Evolutionary conservation across 2,797 vertebrate species (phyloP), one percentile per base, ranked within the genome.

Genomic region (Rhabdophis nuchalis): DNA sequence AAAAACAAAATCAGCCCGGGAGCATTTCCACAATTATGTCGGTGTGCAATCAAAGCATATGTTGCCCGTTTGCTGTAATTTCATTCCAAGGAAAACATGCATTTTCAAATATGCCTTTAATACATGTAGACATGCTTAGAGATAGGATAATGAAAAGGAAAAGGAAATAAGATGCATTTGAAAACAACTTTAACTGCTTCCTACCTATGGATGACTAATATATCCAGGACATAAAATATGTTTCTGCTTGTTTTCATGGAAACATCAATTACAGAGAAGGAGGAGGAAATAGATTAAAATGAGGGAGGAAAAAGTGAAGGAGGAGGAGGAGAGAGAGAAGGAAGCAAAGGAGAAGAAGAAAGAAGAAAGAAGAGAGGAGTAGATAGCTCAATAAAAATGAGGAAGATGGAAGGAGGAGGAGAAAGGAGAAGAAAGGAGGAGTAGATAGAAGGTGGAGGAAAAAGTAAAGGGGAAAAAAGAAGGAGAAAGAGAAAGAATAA

Each of bases 31-130:
- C 95, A 97, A 97, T 97, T 93, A 96, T 97, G 96, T 95, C 95
- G 97, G 96, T 96, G 95, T 97, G 96, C 97, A 97, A 97, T 96
- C 96, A 98, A 98, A 97, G 95, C 92, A 93, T 95, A 95, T 96
- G 97, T 98, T 98, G 97, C 98, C 92, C 86, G 53, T 95, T 97
- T 95, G 89, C n/a, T 95, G 87, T 50, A 85, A 95, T 87, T 91
- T 57, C 95, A 90, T 95, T 87, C 77, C 85, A 60, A 50, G 93
- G 41, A 36, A 96, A 96, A 50, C 25, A 95, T 93, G 29, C 95
- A 94, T 64, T 91, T 95, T 85, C 41, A 85, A 85, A 54, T 60
- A 1, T 1, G 92, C 1, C 87, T 91, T 1, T 91, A 91, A 93
- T 93, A 94, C 91, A 89, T 93, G 95, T 50, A 92, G 10, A 94